These are phyloP conservation scores for Falco biarmicus DNA, from an alignment of 2,797 vertebrate species.

Conservation along the genomic window DNA sequence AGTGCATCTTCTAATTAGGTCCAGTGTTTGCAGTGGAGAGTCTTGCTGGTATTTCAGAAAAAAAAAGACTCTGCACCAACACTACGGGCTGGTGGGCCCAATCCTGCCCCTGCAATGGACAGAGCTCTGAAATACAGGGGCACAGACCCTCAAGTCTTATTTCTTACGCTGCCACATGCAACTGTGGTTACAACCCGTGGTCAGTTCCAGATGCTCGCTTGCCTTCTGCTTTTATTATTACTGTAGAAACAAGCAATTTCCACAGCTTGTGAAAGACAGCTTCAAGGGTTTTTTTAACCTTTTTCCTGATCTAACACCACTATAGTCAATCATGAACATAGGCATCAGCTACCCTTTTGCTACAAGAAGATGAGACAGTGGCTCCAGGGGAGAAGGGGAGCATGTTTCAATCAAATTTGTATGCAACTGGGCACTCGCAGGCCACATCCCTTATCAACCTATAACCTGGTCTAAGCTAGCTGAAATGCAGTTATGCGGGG, in stretches of 20 bases:
- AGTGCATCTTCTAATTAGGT: neutral
- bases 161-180: fast-evolving
- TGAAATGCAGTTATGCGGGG: fast-evolving
- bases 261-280: neutral
- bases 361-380: fast-evolving
- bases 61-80: neutral
- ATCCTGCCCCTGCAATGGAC: fast-evolving
- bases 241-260: neutral
- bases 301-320: neutral
- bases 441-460: neutral
- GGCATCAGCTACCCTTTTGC: neutral
- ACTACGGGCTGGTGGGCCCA: fast-evolving
- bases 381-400: neutral
- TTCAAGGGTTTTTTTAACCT: neutral
- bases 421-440: fast-evolving
- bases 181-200: neutral
- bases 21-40: neutral
- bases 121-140: fast-evolving
- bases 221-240: neutral
- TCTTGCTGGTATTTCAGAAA: neutral
- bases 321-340: neutral
- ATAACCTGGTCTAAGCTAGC: neutral
- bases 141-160: neutral
- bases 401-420: neutral
- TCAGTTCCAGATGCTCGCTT: neutral